Conservation (phyloP, 2,113 vertebrate genomes). For the Psophia crepitans region DNA sequence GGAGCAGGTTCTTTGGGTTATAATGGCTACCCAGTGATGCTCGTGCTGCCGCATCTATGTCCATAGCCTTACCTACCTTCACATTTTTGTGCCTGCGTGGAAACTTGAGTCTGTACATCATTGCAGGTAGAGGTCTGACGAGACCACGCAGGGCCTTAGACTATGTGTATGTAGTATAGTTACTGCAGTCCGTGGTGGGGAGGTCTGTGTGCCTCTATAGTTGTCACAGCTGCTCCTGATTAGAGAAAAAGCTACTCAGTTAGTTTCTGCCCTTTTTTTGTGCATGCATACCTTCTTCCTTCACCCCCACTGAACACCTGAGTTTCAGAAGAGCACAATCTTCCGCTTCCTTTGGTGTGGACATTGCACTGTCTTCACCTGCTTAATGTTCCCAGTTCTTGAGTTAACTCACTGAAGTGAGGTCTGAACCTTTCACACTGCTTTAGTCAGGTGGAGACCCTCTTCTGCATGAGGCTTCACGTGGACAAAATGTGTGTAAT, state of each 20-base stretch:
- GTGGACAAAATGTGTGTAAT: background rate
- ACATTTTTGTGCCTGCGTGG: background rate
- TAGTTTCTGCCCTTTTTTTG: background rate
- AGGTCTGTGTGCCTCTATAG: background rate
- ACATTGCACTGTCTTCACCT: background rate
- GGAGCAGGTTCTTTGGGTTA: background rate
- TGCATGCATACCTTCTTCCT: background rate
- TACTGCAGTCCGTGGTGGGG: accelerated
- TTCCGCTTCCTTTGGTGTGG: background rate
- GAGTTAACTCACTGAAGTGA: background rate
- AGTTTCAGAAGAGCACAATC: background rate
- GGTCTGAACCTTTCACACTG: background rate
- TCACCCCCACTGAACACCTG: background rate
- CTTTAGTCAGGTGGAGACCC: background rate
- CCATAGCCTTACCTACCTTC: background rate
- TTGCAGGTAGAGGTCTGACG: background rate
- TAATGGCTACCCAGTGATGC: background rate
- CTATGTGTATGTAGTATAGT: background rate
- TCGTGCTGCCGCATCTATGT: accelerated
- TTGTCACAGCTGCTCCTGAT: background rate
- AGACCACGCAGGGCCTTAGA: background rate
- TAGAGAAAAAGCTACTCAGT: background rate
- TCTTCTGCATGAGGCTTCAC: background rate
- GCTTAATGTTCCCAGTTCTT: background rate
- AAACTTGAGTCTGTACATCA: background rate